phyloP scores from a whole-genome alignment of 1,140 invertebrate species.

The Drosophila truncata region DNA sequence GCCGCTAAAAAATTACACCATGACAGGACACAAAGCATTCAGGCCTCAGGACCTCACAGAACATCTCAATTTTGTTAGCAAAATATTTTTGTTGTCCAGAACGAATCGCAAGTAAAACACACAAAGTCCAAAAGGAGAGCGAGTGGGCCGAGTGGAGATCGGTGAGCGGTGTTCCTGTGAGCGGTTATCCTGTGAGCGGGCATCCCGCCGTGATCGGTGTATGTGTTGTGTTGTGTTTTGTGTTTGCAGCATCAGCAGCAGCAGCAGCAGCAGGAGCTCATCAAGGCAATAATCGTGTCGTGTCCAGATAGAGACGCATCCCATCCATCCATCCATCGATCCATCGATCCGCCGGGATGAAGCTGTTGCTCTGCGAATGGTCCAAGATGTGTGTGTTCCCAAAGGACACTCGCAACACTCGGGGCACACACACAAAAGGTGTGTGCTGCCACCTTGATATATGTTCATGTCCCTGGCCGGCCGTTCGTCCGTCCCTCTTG shows the following conservation, averaged over 20 bases:
- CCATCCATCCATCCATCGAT: too few species aligned
- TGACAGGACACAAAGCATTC: conserved; percentile 54
- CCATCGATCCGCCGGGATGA: too few species aligned
- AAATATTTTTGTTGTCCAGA: conserved; percentile 83
- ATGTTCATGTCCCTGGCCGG: conserved; percentile 31
- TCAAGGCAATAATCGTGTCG: conserved; percentile 82
- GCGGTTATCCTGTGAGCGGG: neutral
- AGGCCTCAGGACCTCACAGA: conserved; percentile 52
- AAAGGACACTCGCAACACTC: conserved; percentile 37
- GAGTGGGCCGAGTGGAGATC: conserved; percentile 6
- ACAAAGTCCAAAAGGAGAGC: conserved; percentile 6
- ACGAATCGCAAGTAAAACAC: conserved; percentile 80
- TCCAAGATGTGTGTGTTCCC: conserved; percentile 33
- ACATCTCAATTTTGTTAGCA: conserved; percentile 82
- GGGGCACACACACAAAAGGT: conserved; percentile 48
- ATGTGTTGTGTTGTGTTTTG: conserved; percentile 14
- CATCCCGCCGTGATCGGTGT: conserved; percentile 61
- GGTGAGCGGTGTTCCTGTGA: neutral
- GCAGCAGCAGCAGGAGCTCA: conserved; percentile 85
- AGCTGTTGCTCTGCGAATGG: conserved; percentile 69
- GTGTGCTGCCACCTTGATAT: conserved; percentile 59
- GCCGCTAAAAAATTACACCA: conserved; percentile 78
- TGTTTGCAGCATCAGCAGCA: conserved; percentile 44
- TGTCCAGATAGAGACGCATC: conserved; percentile 56
- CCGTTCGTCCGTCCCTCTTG: neutral